Evolutionary conservation across 2,888 invertebrate genomes (phyloP).

Genomic region (Protophormia terraenovae): DNA sequence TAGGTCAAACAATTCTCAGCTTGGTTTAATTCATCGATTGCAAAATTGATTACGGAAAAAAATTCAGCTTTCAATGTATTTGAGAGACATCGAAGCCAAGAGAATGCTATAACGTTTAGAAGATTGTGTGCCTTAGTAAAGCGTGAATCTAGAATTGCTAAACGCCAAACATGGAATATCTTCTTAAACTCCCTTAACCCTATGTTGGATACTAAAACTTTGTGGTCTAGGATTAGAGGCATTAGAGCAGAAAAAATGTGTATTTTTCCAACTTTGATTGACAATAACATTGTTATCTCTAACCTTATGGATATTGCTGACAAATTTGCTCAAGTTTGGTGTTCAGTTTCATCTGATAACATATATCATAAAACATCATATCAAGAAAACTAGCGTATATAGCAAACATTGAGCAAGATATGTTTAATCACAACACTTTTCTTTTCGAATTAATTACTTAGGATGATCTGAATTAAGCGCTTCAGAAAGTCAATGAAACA

Average conservation of each 20-base stretch:
- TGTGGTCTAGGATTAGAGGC: background rate
- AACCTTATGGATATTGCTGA: no score
- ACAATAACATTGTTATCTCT: no score
- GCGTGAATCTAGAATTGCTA: no score
- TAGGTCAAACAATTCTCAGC: no score
- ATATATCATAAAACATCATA: background rate
- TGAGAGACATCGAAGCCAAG: background rate
- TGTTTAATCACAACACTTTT: background rate
- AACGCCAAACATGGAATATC: background rate
- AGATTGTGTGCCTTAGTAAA: background rate
- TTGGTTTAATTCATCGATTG: no score
- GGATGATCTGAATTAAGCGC: background rate
- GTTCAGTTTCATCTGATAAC: slow-evolving; percentile 8
- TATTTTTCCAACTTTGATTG: no score
- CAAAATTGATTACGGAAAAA: no score
- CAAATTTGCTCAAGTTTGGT: slow-evolving; percentile 31
- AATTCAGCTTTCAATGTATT: background rate
- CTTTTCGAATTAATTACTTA: background rate
- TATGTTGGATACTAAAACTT: background rate
- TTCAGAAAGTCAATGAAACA: background rate
- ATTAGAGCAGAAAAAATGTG: no score
- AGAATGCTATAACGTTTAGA: background rate
- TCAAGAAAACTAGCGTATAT: background rate
- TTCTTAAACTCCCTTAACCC: background rate
- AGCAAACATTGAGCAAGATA: background rate